phyloP scores from a whole-genome alignment of 2,888 invertebrate genomes.

The Punctoribates punctum region DNA sequence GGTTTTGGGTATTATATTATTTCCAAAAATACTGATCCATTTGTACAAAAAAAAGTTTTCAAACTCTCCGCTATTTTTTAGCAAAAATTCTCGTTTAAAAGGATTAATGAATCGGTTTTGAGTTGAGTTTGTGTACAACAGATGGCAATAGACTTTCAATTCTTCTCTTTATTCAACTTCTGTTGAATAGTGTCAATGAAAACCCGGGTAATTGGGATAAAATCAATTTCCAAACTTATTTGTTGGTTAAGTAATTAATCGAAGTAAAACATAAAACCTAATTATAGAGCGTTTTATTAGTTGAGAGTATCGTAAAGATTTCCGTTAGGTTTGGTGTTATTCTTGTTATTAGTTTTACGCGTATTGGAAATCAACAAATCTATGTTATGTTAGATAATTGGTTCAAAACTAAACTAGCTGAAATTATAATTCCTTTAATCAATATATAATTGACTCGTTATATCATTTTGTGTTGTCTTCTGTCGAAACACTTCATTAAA shows the following conservation, averaged over 20 bases:
- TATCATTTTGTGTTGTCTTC: not conserved
- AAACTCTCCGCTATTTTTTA: not conserved
- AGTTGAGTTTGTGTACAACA: not conserved
- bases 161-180: too few relatives aligned
- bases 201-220: too few relatives aligned
- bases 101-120: not conserved
- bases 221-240: too few relatives aligned
- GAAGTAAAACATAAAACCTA: not conserved
- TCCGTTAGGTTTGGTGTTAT: not conserved
- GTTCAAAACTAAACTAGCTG: too few relatives aligned
- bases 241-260: not conserved
- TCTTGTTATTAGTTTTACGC: not conserved
- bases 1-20: not conserved
- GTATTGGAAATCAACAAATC: not conserved
- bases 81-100: not conserved
- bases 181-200: too few relatives aligned
- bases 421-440: too few relatives aligned
- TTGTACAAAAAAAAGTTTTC: not conserved
- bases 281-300: not conserved
- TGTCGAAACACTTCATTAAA: not conserved
- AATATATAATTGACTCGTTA: not conserved
- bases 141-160: not conserved
- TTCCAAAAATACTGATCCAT: not conserved
- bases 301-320: not conserved
- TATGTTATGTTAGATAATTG: too few relatives aligned